phyloP scores from a whole-genome alignment of 2,888 invertebrate genomes.

The Andrena praecox region DNA sequence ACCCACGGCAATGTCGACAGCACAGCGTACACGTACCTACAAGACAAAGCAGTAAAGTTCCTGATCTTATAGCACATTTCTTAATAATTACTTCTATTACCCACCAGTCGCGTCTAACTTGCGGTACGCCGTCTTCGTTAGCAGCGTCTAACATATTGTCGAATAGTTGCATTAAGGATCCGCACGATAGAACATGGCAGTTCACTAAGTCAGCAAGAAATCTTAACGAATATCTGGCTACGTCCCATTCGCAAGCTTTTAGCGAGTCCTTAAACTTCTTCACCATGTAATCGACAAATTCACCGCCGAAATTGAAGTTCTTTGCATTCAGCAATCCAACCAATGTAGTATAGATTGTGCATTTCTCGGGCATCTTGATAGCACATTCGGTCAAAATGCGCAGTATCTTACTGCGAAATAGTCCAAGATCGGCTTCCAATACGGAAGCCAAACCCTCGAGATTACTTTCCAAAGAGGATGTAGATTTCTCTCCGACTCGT shows the following conservation, averaged over 20 bases:
- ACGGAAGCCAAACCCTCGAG: conserved; percentile 98
- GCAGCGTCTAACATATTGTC: conserved; percentile 97
- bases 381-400: conserved; percentile 97
- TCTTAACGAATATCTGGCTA: conserved; percentile 94
- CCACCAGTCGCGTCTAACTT: conserved; percentile 93
- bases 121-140: conserved; percentile 97
- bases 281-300: conserved; percentile 98
- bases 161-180: conserved; percentile 94
- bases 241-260: conserved; percentile 96
- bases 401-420: conserved; percentile 96
- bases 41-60: background rate
- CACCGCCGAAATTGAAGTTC: conserved; percentile 99
- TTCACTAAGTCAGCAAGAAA: conserved; percentile 99
- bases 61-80: background rate
- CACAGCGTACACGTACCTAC: conserved; percentile 90
- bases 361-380: conserved; percentile 98
- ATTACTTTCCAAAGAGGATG: conserved; percentile 97
- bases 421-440: conserved; percentile 96
- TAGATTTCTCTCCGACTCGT: conserved; percentile 98
- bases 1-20: conserved; percentile 98
- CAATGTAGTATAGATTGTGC: conserved; percentile 98
- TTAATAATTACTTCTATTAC: conserved; percentile 2
- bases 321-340: conserved; percentile 99
- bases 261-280: conserved; percentile 96
- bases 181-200: conserved; percentile 97